A percentile compares a stretch with the other conserved stretches of the same genome.
Evolutionary conservation across 2,888 invertebrate species (phyloP).

Genomic region (Ryuthela nishihirai): DNA sequence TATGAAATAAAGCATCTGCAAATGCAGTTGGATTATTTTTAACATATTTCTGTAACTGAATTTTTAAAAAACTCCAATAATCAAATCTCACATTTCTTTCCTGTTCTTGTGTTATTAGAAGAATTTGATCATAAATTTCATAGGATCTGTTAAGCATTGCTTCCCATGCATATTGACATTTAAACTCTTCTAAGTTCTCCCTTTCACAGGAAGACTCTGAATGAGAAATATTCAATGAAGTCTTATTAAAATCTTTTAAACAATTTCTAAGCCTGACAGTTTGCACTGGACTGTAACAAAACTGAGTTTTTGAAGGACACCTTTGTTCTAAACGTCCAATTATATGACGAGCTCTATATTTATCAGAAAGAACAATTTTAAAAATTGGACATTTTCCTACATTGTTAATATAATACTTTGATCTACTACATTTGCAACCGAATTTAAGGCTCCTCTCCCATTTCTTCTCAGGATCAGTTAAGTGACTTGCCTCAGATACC

Average conservation of each 20-base stretch:
- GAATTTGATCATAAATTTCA: slow-evolving; percentile 17
- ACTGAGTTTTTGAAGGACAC: slow-evolving; percentile 15
- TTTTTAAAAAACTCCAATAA: background rate
- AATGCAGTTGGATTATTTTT: slow-evolving; percentile 20
- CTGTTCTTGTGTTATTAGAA: background rate
- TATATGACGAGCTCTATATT: slow-evolving; percentile 18
- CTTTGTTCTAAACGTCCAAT: slow-evolving; percentile 15
- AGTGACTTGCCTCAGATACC: too few relatives aligned
- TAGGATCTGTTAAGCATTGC: slow-evolving; percentile 6
- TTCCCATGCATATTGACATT: slow-evolving; percentile 34
- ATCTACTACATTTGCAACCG: slow-evolving; percentile 21
- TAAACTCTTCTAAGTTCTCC: slow-evolving; percentile 4
- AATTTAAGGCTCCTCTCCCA: slow-evolving; percentile 21
- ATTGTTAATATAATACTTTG: slow-evolving; percentile 6
- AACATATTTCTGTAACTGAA: background rate
- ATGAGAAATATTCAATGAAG: background rate
- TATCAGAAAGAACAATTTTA: slow-evolving; percentile 21
- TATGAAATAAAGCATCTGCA: slow-evolving; percentile 25
- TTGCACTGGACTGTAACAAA: slow-evolving; percentile 11
- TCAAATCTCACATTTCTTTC: background rate
- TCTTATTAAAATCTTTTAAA: slow-evolving; percentile 1
- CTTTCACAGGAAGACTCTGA: background rate
- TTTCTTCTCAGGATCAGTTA: too few relatives aligned
- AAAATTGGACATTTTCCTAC: slow-evolving; percentile 22
- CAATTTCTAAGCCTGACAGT: background rate